A percentile compares a stretch with the other conserved stretches of the same genome.
phyloP scores from a whole-genome alignment of 2,797 vertebrate genomes.

The Malacoctenus gilli region DNA sequence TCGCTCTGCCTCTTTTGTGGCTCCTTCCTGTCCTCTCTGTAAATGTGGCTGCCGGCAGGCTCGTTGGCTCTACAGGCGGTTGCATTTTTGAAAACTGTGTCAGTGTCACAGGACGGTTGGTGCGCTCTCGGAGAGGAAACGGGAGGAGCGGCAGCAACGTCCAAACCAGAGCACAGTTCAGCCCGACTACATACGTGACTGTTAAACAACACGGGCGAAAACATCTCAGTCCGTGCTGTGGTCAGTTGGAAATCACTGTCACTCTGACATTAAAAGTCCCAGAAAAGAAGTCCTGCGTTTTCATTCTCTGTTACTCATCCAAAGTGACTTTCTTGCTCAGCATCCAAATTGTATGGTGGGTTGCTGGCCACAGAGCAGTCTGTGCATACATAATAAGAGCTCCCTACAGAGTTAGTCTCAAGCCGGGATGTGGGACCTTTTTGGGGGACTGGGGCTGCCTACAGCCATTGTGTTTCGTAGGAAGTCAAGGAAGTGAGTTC shows the following conservation, averaged over 20 bases:
- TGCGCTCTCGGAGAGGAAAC: slow-evolving; percentile 25
- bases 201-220: background rate
- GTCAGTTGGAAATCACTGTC: too few species aligned
- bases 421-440: slow-evolving; percentile 29
- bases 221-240: too few species aligned
- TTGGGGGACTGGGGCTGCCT: slow-evolving; percentile 38
- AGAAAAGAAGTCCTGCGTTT: slow-evolving; percentile 8
- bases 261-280: too few species aligned
- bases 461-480: slow-evolving; percentile 71
- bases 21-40: slow-evolving; percentile 30
- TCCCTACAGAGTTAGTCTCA: slow-evolving; percentile 12
- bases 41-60: slow-evolving; percentile 40
- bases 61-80: slow-evolving; percentile 41
- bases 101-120: slow-evolving; percentile 62
- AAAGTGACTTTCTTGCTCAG: slow-evolving; percentile 2
- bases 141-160: slow-evolving; percentile 20
- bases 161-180: slow-evolving; percentile 3
- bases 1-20: slow-evolving; percentile 7
- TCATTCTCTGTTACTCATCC: background rate
- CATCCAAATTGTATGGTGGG: slow-evolving; percentile 1
- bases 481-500: slow-evolving; percentile 79
- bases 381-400: background rate
- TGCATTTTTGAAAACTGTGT: slow-evolving; percentile 70
- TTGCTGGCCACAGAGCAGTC: background rate
- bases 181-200: background rate